Evolutionary conservation across 1,140 invertebrate species (phyloP).

Genomic region (Asbolus verrucosus): DNA sequence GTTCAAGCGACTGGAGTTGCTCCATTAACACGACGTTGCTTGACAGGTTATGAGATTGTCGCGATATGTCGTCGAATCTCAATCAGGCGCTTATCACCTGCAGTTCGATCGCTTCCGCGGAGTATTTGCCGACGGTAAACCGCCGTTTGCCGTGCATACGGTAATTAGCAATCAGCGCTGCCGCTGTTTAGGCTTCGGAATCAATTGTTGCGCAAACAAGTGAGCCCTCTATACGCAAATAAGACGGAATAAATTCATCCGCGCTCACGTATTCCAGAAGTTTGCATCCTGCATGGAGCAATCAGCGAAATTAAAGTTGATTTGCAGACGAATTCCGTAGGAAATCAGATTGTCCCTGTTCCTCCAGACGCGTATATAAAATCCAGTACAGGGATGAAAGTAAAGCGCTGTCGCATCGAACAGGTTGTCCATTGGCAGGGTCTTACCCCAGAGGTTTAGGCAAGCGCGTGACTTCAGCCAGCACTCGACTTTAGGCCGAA

Average conservation of each 20-base stretch:
- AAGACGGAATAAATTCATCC: constrained; percentile 8
- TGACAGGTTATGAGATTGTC: constrained; percentile 59
- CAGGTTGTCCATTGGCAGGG: constrained; percentile 50
- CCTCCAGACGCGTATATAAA: constrained; percentile 1
- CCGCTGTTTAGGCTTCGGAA: neutral
- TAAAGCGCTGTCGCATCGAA: constrained; percentile 41
- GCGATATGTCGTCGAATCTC: constrained; percentile 58
- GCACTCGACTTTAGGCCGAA: constrained; percentile 37
- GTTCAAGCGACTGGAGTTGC: constrained; percentile 41
- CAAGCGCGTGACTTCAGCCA: constrained; percentile 39
- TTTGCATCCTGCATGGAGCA: constrained; percentile 25
- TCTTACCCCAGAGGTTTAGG: constrained; percentile 46
- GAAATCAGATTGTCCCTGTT: constrained; percentile 13
- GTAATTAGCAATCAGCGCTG: constrained; percentile 31
- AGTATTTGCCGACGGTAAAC: constrained; percentile 2
- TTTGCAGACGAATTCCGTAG: constrained; percentile 19
- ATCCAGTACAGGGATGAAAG: neutral
- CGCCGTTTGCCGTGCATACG: neutral
- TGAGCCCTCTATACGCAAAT: too few species aligned
- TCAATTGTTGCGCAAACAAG: neutral
- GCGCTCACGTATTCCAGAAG: constrained; percentile 6
- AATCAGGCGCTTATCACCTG: constrained; percentile 58
- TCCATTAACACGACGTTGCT: constrained; percentile 52
- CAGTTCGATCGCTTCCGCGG: constrained; percentile 52
- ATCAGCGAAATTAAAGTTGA: constrained; percentile 38